Percentiles rank a stretch among this genome's conserved stretches.
Evolutionary conservation across 1,140 invertebrate species (phyloP).

Genomic region (Aphaenogaster ashmeadi): DNA sequence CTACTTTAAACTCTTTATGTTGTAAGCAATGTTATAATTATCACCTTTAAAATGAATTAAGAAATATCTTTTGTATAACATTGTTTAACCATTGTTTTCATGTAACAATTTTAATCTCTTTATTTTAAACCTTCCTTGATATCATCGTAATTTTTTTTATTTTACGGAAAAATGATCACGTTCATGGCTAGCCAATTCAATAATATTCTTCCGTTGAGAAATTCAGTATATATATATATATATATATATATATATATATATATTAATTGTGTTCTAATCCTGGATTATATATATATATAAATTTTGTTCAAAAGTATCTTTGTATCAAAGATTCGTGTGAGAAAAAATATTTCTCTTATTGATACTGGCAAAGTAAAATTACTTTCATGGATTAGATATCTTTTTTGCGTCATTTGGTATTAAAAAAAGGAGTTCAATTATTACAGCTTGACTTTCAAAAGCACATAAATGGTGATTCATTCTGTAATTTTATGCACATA

Average conservation of each 20-base stretch:
- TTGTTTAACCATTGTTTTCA: too few species aligned
- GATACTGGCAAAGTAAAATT: not conserved
- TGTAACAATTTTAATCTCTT: too few species aligned
- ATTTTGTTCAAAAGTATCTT: not conserved
- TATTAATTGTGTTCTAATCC: too few species aligned
- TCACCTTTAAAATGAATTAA: too few species aligned
- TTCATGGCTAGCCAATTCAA: constrained; percentile 18
- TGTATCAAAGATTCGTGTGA: not conserved
- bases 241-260: too few species aligned
- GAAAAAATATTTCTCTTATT: not conserved
- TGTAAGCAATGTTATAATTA: too few species aligned
- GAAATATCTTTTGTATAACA: too few species aligned
- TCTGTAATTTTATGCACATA: not conserved
- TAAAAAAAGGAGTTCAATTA: not conserved
- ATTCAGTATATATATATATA: not conserved
- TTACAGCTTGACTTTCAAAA: not conserved
- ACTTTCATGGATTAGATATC: not conserved
- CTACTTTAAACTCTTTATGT: too few species aligned
- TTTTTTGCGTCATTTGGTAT: not conserved
- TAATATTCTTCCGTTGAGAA: constrained; percentile 20
- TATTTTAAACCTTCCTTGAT: too few species aligned
- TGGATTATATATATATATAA: too few species aligned
- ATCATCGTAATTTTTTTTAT: not conserved
- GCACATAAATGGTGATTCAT: not conserved
- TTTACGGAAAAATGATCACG: constrained; percentile 18